Conservation (phyloP, 2,888 invertebrate genomes). For the Hymenopus coronatus region DNA sequence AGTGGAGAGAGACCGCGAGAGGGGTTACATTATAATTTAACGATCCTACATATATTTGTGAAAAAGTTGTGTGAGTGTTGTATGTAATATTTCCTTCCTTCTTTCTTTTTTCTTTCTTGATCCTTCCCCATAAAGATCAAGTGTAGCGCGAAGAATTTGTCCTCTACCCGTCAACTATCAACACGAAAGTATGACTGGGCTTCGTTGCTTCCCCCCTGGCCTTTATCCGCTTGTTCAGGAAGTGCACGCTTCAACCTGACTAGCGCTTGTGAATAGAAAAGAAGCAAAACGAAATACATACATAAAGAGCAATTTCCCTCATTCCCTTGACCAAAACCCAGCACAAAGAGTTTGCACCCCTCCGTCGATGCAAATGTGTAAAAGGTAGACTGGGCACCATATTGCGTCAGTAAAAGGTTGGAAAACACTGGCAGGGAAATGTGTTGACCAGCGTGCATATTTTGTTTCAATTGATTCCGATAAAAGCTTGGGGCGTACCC, state of each 20-base stretch:
- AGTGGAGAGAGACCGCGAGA: no score
- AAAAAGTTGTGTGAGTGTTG: no score
- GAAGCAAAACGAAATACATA: neutral
- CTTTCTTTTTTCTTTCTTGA: no score
- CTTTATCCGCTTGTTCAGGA: neutral
- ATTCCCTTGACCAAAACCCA: neutral
- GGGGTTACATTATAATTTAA: no score
- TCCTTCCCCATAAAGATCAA: no score
- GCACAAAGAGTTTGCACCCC: neutral
- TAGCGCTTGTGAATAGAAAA: no score
- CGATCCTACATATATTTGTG: no score
- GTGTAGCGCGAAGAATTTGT: no score
- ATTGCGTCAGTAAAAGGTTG: neutral
- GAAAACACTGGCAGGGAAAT: neutral
- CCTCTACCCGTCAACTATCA: neutral
- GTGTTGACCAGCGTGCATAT: constrained; percentile 6
- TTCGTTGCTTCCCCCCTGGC: neutral
- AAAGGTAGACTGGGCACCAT: neutral
- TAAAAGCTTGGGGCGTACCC: neutral
- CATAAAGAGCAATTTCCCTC: neutral
- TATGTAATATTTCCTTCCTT: no score
- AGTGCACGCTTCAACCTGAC: neutral
- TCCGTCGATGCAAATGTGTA: neutral
- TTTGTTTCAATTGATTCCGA: constrained; percentile 9
- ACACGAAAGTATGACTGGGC: neutral